These are phyloP conservation scores for Myotis daubentonii DNA, from an alignment of 2,797 vertebrate species.

Conservation along the genomic window DNA sequence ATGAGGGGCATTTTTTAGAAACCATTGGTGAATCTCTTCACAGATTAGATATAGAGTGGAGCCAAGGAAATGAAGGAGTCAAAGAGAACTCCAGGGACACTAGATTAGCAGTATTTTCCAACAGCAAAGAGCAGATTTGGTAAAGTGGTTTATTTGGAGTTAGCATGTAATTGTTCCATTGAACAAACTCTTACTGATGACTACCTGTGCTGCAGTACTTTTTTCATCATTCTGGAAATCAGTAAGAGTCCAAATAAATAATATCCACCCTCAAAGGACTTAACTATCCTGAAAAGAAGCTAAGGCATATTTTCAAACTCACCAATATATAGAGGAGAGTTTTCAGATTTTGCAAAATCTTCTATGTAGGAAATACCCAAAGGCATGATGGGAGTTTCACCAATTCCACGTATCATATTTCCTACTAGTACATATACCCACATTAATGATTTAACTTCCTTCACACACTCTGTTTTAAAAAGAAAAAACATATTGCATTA, in stretches of 20 bases:
- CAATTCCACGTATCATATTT: constrained; percentile 94
- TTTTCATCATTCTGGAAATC: neutral
- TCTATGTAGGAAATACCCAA: constrained; percentile 96
- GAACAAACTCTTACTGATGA: neutral
- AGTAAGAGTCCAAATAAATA: neutral
- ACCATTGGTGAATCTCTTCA: neutral
- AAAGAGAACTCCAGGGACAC: neutral
- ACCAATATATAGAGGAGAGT: constrained; percentile 96
- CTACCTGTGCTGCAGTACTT: neutral
- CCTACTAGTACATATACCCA: constrained; percentile 96
- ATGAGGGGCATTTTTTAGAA: neutral
- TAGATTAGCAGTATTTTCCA: neutral
- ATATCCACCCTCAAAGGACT: neutral
- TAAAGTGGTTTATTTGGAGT: neutral
- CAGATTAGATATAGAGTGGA: neutral
- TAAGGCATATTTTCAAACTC: constrained; percentile 67
- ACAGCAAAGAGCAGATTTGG: neutral
- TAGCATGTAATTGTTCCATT: neutral
- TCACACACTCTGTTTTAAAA: constrained; percentile 87
- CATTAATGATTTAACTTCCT: constrained; percentile 90
- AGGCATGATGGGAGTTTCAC: constrained; percentile 94
- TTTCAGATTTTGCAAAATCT: constrained; percentile 93
- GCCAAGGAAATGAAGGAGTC: neutral
- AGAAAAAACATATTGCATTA: neutral
- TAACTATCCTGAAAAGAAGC: neutral